Base-by-base conservation (phyloP, 2,113 vertebrate species). In the Spea multiplicata region DNA sequence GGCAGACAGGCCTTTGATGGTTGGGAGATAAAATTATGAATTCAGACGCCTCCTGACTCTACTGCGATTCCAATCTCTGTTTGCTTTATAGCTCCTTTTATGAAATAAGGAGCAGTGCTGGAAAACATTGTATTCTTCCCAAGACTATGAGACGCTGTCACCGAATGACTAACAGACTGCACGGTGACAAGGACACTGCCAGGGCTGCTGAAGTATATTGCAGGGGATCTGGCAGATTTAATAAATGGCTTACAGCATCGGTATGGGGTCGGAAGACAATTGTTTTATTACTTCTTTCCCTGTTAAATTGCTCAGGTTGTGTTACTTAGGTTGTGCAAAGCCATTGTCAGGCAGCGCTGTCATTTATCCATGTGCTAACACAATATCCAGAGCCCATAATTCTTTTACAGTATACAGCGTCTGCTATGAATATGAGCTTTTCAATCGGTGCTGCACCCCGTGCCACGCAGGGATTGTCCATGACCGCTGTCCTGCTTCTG, bases 111-210 rank as follows among this genome's bases (percentile, higher is more conserved):
- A 66, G 44, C 52, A 61, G 68, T 49, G 77, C 82, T 82, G 75
- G 83, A 65, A 78, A 72, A 79, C 72, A 85, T 84, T 45, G 86
- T 84, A 73, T 87, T 87, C 86, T 84, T 78, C 84, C 81, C 84
- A 82, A 83, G 87, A 88, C 85, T 88, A n/a, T n/a, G 46, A 79
- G 81, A 80, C 73, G 82, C 87, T 88, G 86, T 76, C 82, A 78
- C 47, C 2, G 80, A 84, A 73, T 86, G 85, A 89, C 87, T 86
- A 91, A 87, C 75, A 65, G 86, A 78, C 83, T 74, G 68, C 1
- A n/a, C 74, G 80, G 76, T 74, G 83, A 87, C 81, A 86, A 92
- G 81, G 75, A 71, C 67, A 65, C 78, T 5, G 65, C 44, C 71
- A 72, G 49, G 44, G 6, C 46, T 69, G 85, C 80, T 82, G 14